A percentile compares a stretch with the other conserved stretches of the same genome.
Evolutionary conservation across 2,113 vertebrate genomes (phyloP).

Genomic region (Mesocricetus auratus): DNA sequence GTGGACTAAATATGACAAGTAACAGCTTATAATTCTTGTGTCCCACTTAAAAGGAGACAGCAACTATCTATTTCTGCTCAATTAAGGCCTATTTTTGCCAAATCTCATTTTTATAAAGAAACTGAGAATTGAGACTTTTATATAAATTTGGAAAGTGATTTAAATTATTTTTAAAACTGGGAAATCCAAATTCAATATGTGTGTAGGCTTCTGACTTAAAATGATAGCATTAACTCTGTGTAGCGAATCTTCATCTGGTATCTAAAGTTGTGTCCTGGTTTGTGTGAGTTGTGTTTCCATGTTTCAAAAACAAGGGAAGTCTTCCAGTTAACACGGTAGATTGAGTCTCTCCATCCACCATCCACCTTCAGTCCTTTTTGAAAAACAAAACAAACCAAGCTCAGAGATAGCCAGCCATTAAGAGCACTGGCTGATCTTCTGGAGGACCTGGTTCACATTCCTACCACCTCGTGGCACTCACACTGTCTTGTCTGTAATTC

Average conservation of each 20-base stretch:
- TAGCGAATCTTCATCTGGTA: not conserved
- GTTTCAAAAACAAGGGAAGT: conserved; percentile 20
- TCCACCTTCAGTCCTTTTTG: not conserved
- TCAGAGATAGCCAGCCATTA: not conserved
- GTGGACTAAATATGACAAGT: not conserved
- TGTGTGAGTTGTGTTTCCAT: conserved; percentile 22
- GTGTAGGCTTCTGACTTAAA: conserved; percentile 29
- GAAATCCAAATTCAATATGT: conserved; percentile 58
- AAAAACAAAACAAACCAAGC: not conserved
- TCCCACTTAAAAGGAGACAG: conserved; percentile 12
- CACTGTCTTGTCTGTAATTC: not conserved
- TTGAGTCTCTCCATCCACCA: not conserved
- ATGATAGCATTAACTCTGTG: conserved; percentile 25
- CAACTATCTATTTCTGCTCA: not conserved
- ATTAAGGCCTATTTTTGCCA: conserved; percentile 53
- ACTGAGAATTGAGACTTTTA: conserved; percentile 58
- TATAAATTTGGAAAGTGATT: conserved; percentile 36
- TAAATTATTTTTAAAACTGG: conserved; percentile 57
- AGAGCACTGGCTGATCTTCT: not conserved
- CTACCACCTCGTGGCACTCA: not conserved
- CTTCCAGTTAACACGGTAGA: conserved; percentile 31
- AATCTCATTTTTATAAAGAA: conserved; percentile 66
- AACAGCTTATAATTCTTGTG: not conserved
- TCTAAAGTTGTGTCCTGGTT: conserved; percentile 33
- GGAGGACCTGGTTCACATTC: not conserved